phyloP scores from a whole-genome alignment of 1,140 invertebrate genomes.

The Tribolium madens region DNA sequence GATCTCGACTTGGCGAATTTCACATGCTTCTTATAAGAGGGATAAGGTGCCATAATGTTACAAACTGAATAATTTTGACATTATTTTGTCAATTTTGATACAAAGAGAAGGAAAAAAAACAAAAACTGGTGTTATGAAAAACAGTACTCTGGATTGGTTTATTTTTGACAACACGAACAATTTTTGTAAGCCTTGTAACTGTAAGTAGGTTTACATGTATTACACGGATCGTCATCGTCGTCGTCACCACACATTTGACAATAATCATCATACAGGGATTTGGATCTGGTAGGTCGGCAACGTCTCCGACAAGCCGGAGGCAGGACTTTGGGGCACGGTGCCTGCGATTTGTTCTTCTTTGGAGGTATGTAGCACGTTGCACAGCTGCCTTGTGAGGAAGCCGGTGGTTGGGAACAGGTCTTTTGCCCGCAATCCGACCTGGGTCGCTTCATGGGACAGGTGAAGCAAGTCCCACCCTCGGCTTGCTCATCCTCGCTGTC shows the following conservation, averaged over 20 bases:
- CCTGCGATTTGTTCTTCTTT: too few species aligned
- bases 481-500: neutral
- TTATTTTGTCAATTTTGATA: constrained; percentile 1
- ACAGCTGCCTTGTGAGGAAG: too few species aligned
- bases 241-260: constrained; percentile 1
- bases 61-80: constrained; percentile 29
- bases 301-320: neutral
- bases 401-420: neutral
- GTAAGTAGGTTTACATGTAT: neutral
- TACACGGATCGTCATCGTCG: neutral
- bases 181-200: constrained; percentile 17
- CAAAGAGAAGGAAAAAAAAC: neutral
- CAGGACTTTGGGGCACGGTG: neutral
- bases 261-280: neutral
- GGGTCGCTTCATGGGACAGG: neutral
- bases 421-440: neutral
- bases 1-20: constrained; percentile 9
- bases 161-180: constrained; percentile 10
- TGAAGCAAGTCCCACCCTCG: neutral
- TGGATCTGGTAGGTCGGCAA: neutral
- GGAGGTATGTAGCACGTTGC: too few species aligned
- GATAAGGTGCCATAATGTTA: constrained; percentile 17
- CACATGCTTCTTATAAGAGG: constrained; percentile 9
- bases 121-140: neutral
- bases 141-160: neutral